Evolutionary conservation across 2,888 invertebrate species (phyloP).

Genomic region (Omphaloscelis lunosa): DNA sequence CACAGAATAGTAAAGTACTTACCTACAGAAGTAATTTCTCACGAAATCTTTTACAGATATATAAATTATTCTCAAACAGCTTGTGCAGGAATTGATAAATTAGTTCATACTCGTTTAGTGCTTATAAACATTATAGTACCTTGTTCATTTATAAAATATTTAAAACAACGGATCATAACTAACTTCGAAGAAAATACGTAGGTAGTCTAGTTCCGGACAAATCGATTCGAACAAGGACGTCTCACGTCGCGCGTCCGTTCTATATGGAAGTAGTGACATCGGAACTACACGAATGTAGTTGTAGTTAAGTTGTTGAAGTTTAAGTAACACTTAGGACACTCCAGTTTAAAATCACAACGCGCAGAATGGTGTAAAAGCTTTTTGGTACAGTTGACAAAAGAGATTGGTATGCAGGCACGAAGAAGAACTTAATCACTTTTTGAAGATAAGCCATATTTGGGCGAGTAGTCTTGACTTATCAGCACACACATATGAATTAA

Average conservation of each 20-base stretch:
- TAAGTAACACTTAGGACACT: slow-evolving; percentile 25
- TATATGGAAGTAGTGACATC: neutral
- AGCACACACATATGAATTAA: neutral
- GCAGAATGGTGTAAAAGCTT: slow-evolving; percentile 13
- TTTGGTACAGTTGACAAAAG: neutral
- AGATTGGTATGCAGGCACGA: neutral
- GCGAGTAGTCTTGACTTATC: neutral
- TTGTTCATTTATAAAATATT: slow-evolving; percentile 1
- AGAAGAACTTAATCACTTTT: neutral
- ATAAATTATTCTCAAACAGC: neutral
- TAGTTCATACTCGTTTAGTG: neutral
- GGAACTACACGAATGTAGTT: slow-evolving; percentile 15
- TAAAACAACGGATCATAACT: neutral
- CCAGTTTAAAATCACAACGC: slow-evolving; percentile 25
- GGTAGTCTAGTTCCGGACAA: slow-evolving; percentile 26
- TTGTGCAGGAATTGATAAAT: neutral
- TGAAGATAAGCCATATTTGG: too few relatives aligned
- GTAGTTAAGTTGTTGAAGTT: slow-evolving; percentile 10
- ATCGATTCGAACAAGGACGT: slow-evolving; percentile 44
- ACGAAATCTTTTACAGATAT: neutral
- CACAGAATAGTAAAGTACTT: too few relatives aligned
- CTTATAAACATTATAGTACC: neutral
- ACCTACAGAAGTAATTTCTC: too few relatives aligned
- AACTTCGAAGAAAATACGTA: slow-evolving; percentile 11
- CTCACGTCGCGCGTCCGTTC: neutral